These are phyloP conservation scores for Paracanthobrama guichenoti DNA, from an alignment of 2,113 vertebrate species.

Conservation along the genomic window DNA sequence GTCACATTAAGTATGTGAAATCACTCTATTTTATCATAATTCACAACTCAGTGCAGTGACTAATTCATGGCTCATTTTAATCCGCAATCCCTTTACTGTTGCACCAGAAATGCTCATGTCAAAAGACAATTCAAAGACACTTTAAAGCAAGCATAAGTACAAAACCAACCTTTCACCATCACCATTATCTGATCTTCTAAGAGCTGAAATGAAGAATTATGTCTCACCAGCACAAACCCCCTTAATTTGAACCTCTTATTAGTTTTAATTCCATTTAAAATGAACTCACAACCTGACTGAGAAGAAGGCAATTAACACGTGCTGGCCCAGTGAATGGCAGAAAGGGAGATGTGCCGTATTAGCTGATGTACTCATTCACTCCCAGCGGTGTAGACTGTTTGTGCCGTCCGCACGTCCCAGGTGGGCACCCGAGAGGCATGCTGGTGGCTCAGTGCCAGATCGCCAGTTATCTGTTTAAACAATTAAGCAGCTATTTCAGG, in stretches of 20 bases:
- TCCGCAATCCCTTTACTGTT: neutral
- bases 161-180: slow-evolving; percentile 37
- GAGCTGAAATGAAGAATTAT: slow-evolving; percentile 47
- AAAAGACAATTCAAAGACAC: slow-evolving; percentile 4
- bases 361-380: slow-evolving; percentile 69
- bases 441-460: slow-evolving; percentile 73
- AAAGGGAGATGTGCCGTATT: slow-evolving; percentile 68
- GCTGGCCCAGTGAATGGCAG: slow-evolving; percentile 70
- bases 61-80: neutral
- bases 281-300: slow-evolving; percentile 71
- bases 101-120: neutral
- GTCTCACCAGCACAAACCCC: slow-evolving; percentile 50
- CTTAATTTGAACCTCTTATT: slow-evolving; percentile 61
- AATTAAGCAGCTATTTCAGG: slow-evolving; percentile 78
- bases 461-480: slow-evolving; percentile 78
- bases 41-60: neutral
- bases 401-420: slow-evolving; percentile 72
- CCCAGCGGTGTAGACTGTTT: slow-evolving; percentile 67
- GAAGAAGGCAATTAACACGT: slow-evolving; percentile 73
- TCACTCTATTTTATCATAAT: neutral
- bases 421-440: slow-evolving; percentile 67
- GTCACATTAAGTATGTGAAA: neutral
- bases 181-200: slow-evolving; percentile 37
- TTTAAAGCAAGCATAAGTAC: neutral
- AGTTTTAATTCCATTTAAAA: slow-evolving; percentile 70